Conservation (phyloP, 2,113 vertebrate genomes). For the Malurus melanocephalus region DNA sequence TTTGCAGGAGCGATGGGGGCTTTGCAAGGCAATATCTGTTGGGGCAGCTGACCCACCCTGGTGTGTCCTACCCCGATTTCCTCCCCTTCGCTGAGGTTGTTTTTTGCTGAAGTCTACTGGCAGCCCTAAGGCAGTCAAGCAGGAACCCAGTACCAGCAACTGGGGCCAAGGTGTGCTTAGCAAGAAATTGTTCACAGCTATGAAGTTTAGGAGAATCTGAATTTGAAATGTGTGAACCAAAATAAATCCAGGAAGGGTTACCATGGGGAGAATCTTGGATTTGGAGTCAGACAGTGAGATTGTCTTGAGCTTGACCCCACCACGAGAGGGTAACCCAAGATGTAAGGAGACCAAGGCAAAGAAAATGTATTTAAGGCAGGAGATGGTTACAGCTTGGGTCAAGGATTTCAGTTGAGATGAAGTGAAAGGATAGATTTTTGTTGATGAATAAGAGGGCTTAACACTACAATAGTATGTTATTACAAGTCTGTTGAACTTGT, state of each 20-base stretch:
- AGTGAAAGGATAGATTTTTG: slow-evolving; percentile 13
- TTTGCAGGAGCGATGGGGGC: background rate
- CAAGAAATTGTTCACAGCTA: background rate
- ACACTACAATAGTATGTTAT: slow-evolving; percentile 45
- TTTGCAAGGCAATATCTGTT: background rate
- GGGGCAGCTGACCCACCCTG: background rate
- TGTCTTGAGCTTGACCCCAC: background rate
- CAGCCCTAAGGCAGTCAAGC: background rate
- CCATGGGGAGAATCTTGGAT: background rate
- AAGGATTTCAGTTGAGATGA: rapidly evolving
- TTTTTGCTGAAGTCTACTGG: background rate
- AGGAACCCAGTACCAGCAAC: background rate
- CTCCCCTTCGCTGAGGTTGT: background rate
- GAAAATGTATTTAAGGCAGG: background rate
- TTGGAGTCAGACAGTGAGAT: background rate
- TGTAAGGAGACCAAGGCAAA: background rate
- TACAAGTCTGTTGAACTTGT: slow-evolving; percentile 61
- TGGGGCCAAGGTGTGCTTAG: background rate
- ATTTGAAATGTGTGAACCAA: background rate
- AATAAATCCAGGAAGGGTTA: background rate
- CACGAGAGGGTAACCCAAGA: background rate
- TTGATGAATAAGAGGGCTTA: slow-evolving; percentile 12
- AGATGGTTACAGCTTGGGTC: background rate
- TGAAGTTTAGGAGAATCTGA: background rate
- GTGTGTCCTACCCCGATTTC: background rate